Evolutionary conservation across 2,113 vertebrate genomes (phyloP).

Genomic region (Amazona vittata): DNA sequence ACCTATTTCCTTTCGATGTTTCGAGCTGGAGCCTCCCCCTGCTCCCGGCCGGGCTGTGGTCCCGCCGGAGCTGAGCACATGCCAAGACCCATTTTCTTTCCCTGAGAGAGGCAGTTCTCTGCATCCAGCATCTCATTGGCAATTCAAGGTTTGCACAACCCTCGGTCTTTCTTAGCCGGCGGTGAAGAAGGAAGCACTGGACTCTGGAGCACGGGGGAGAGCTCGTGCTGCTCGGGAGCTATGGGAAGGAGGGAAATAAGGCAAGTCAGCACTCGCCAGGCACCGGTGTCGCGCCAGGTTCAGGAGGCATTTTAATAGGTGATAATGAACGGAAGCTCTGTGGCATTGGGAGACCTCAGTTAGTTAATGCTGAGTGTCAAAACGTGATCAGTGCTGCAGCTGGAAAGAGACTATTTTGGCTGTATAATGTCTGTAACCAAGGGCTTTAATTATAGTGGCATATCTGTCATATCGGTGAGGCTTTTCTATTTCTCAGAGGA

Average conservation of each 20-base stretch:
- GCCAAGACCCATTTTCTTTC: neutral
- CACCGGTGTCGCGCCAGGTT: neutral
- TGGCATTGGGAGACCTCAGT: neutral
- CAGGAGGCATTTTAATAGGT: rapidly evolving
- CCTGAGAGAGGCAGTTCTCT: neutral
- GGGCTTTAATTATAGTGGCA: neutral
- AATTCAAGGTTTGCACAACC: neutral
- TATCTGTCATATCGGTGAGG: neutral
- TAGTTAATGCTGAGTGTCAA: neutral
- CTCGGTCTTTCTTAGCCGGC: neutral
- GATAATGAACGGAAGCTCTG: neutral
- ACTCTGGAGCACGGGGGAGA: neutral
- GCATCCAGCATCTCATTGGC: neutral
- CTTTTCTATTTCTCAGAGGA: neutral
- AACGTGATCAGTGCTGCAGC: slow-evolving; percentile 4
- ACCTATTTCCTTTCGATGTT: neutral
- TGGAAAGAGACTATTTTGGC: slow-evolving; percentile 33
- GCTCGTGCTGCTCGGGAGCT: neutral
- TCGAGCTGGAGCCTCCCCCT: neutral
- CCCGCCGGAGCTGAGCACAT: rapidly evolving
- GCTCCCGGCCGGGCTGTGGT: rapidly evolving
- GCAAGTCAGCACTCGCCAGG: neutral
- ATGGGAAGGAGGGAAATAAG: neutral
- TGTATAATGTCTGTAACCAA: neutral
- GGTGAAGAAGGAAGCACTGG: neutral